phyloP scores from a whole-genome alignment of 2,797 vertebrate genomes.

The Amblyraja radiata region DNA sequence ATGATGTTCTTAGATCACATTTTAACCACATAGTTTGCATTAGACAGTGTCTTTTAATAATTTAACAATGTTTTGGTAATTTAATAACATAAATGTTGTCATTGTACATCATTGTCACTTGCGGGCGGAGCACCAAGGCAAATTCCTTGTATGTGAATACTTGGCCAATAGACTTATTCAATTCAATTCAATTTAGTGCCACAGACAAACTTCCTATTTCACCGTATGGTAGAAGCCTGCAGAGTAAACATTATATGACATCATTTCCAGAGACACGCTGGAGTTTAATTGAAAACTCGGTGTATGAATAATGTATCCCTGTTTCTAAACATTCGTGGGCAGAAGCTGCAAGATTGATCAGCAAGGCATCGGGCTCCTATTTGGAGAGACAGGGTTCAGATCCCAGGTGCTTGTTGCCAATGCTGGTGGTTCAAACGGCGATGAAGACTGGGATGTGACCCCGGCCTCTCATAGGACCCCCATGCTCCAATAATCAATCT shows the following conservation, averaged over 20 bases:
- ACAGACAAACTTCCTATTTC: neutral
- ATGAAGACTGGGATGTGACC: neutral
- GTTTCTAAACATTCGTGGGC: neutral
- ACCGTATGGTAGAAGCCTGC: neutral
- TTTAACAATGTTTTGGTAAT: no score
- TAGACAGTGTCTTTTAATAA: no score
- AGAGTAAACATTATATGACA: neutral
- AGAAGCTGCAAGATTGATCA: neutral
- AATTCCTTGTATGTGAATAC: no score
- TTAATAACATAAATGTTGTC: neutral
- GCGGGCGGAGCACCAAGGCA: no score
- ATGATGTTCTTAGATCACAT: neutral
- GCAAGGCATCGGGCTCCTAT: neutral
- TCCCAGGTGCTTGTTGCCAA: neutral
- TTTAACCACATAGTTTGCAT: neutral
- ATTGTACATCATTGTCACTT: no score
- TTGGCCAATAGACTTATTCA: neutral
- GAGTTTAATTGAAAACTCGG: neutral
- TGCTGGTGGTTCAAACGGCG: no score
- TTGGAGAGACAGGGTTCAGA: neutral
- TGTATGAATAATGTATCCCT: neutral
- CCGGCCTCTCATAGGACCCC: neutral
- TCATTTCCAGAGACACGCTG: neutral
- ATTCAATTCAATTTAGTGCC: neutral
- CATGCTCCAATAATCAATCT: neutral